Conservation (phyloP, 2,797 vertebrate species). For the Dendrocincla tyrannina region DNA sequence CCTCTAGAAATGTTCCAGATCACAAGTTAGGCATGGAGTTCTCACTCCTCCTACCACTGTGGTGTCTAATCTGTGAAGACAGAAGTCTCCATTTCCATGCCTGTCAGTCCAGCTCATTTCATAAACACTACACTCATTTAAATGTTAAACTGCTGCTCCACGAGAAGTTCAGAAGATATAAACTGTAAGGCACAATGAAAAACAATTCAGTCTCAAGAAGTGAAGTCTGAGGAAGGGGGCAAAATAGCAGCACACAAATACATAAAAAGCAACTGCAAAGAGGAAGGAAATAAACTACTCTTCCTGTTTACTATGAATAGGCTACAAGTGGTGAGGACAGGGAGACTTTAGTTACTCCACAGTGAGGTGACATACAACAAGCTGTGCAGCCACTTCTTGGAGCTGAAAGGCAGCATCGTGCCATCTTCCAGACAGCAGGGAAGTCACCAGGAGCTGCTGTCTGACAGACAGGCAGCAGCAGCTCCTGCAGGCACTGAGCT, state of each 20-base stretch:
- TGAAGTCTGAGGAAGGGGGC: not conserved
- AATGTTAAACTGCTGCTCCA: not conserved
- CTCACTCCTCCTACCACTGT: slow-evolving; percentile 7
- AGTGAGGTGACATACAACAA: not conserved
- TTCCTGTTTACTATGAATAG: slow-evolving; percentile 19
- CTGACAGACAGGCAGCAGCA: not conserved
- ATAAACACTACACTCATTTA: not conserved
- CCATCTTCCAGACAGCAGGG: not conserved
- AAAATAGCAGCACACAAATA: not conserved
- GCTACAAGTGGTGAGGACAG: not conserved
- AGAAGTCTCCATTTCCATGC: not conserved
- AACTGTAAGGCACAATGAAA: not conserved
- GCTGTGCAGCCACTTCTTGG: not conserved
- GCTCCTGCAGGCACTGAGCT: not conserved
- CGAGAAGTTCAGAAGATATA: not conserved
- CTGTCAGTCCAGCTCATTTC: not conserved
- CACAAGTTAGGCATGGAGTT: not conserved
- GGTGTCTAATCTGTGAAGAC: not conserved
- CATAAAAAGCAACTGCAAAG: slow-evolving; percentile 14
- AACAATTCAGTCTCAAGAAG: not conserved
- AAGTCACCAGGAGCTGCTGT: not conserved
- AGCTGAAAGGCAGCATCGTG: not conserved
- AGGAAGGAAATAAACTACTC: slow-evolving; percentile 40
- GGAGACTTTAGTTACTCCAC: not conserved
- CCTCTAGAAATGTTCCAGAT: slow-evolving; percentile 25